Base-by-base conservation (phyloP, 2,113 vertebrate species). In the Elephas maximus region DNA sequence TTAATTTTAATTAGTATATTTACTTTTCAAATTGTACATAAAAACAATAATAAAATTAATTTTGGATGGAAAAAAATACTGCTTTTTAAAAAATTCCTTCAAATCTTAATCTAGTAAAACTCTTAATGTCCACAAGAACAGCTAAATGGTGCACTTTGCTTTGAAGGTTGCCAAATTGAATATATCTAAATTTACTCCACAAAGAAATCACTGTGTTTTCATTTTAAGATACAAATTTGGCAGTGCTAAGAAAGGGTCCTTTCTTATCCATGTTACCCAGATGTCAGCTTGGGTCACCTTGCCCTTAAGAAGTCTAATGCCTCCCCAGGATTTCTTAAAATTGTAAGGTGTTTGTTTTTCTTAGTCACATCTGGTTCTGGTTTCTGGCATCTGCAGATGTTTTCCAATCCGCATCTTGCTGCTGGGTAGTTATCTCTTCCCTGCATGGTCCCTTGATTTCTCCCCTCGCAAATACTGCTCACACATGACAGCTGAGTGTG, bases 151-250 rank as follows among this genome's bases (percentile, higher is more conserved):
- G 5, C 8, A 48, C 8, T 45, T 87, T 73, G 74, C 69, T 89
- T 94, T 82, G 65, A 89, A 82, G 26, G 67, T 67, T 73, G 51
- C 8, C 33, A 90, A 48, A 92, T 12, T 83, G 30, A 82, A 57
- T 53, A 41, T 44, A 51, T 94, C 28, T 95, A 80, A 90, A 83
- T 7, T 84, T 80, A 33, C 63, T 90, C 33, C 41, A 48, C 20
- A 63, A 12, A 45, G 5, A 62, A 73, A 74, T 74, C 57, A 57
- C 28, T 76, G n/a, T 44, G 45, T 94, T 87, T 77, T 12, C 57
- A 83, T 88, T 96, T 69, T 88, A 88, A 88, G 91, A 80, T 41
- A 83, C 33, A 90, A 78, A 84, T 69, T 74, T 71, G n/a, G 71
- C 48, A 41, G 23, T 48, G 18, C 8, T 95, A 44, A 28, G 63